These are phyloP conservation scores for Clarias pachynema DNA, from an alignment of 2,797 vertebrate species.

Conservation along the genomic window DNA sequence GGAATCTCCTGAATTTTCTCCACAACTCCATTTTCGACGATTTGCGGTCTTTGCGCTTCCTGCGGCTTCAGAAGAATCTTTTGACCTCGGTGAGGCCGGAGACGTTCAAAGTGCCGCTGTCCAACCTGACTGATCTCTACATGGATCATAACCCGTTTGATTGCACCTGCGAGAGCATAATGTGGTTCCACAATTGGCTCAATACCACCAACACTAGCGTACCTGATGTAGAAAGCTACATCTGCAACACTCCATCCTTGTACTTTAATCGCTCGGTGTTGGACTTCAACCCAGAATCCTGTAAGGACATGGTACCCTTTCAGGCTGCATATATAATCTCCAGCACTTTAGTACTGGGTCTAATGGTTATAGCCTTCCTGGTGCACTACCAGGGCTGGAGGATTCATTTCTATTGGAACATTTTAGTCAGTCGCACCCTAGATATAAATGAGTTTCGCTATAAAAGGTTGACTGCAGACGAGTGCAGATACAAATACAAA, in stretches of 20 bases:
- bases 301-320: slow-evolving; percentile 89
- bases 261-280: slow-evolving; percentile 80
- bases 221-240: slow-evolving; percentile 73
- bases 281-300: slow-evolving; percentile 83
- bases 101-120: slow-evolving; percentile 79
- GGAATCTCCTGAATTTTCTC: slow-evolving; percentile 85
- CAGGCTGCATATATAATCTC: slow-evolving; percentile 78
- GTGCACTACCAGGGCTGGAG: slow-evolving; percentile 91
- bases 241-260: slow-evolving; percentile 87
- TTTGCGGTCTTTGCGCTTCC: slow-evolving; percentile 73
- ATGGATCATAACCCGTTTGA: slow-evolving; percentile 93
- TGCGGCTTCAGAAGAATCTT: slow-evolving; percentile 87
- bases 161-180: slow-evolving; percentile 93
- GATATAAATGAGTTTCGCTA: slow-evolving; percentile 79
- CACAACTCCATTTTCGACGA: slow-evolving; percentile 79
- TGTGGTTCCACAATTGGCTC: slow-evolving; percentile 91
- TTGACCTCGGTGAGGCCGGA: slow-evolving; percentile 84
- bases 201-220: slow-evolving; percentile 79
- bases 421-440: slow-evolving; percentile 82
- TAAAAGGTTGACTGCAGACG: slow-evolving; percentile 61
- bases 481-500: slow-evolving; percentile 79
- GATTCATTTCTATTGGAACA: slow-evolving; percentile 89
- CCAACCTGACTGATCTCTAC: slow-evolving; percentile 76
- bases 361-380: slow-evolving; percentile 73
- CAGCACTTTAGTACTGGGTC: slow-evolving; percentile 64